These are phyloP conservation scores for Microctenopoma stevenorrisi DNA, from an alignment of 2,797 vertebrate genomes.

Conservation along the genomic window DNA sequence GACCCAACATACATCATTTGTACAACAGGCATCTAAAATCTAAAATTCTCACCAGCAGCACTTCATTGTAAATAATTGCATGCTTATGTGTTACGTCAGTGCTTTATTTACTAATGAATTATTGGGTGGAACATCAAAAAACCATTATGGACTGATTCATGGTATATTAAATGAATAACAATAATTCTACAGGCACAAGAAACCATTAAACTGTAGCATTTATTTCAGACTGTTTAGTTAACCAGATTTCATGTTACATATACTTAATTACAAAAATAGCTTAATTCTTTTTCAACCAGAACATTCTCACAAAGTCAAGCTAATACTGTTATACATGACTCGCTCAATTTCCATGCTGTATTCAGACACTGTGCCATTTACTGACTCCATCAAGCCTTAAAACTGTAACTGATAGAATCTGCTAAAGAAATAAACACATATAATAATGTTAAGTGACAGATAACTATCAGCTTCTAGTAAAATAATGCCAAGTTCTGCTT, in stretches of 20 bases:
- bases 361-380: slow-evolving; percentile 45
- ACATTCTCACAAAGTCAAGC: slow-evolving; percentile 69
- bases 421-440: slow-evolving; percentile 75
- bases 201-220: slow-evolving; percentile 53
- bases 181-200: slow-evolving; percentile 32
- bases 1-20: too few species aligned
- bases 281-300: slow-evolving; percentile 81
- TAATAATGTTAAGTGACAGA: slow-evolving; percentile 65
- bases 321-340: slow-evolving; percentile 71
- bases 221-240: slow-evolving; percentile 75
- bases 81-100: too few species aligned
- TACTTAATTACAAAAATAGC: slow-evolving; percentile 84
- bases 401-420: slow-evolving; percentile 69
- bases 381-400: slow-evolving; percentile 35
- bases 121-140: too few species aligned
- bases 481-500: slow-evolving; percentile 29
- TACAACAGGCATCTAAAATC: too few species aligned
- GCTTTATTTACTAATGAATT: too few species aligned
- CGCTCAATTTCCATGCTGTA: slow-evolving; percentile 61
- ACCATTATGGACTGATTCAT: too few species aligned
- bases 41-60: too few species aligned
- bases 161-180: slow-evolving; percentile 19
- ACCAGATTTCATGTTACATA: slow-evolving; percentile 74
- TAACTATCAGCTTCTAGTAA: slow-evolving; percentile 66
- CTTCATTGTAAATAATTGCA: too few species aligned